Evolutionary conservation across 1,140 invertebrate species (phyloP).

Genomic region (Sinella curviseta): DNA sequence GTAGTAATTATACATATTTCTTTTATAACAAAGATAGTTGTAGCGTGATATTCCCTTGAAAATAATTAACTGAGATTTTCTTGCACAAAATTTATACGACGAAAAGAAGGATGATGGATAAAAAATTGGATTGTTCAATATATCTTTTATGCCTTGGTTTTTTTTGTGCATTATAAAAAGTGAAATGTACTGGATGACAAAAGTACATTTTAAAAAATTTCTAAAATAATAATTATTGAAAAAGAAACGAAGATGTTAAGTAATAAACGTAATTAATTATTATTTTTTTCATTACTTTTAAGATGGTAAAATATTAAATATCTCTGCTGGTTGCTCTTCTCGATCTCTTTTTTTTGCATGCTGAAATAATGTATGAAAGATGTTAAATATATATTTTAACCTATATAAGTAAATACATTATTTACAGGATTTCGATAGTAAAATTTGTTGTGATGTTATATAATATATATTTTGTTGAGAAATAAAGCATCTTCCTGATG

Average conservation of each 20-base stretch:
- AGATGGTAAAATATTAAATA: conserved; percentile 22
- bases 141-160: neutral
- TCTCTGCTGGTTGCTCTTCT: conserved; percentile 26
- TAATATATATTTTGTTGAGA: neutral
- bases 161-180: neutral
- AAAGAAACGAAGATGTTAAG: neutral
- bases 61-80: conserved; percentile 10
- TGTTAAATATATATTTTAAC: neutral
- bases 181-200: conserved; percentile 15
- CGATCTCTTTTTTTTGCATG: conserved; percentile 13
- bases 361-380: conserved; percentile 18
- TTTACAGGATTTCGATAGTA: conserved; percentile 9
- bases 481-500: conserved; percentile 7
- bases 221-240: neutral
- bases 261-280: conserved; percentile 14
- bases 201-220: neutral
- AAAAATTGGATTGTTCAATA: neutral
- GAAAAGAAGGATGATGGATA: neutral
- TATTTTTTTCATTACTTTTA: neutral
- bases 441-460: neutral
- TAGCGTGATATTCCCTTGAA: neutral
- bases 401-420: conserved; percentile 16
- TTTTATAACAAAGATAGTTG: neutral
- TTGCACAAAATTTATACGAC: conserved; percentile 7
- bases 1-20: neutral